Evolutionary conservation across 1,140 invertebrate genomes (phyloP).

Genomic region (Teleopsis dalmanni): DNA sequence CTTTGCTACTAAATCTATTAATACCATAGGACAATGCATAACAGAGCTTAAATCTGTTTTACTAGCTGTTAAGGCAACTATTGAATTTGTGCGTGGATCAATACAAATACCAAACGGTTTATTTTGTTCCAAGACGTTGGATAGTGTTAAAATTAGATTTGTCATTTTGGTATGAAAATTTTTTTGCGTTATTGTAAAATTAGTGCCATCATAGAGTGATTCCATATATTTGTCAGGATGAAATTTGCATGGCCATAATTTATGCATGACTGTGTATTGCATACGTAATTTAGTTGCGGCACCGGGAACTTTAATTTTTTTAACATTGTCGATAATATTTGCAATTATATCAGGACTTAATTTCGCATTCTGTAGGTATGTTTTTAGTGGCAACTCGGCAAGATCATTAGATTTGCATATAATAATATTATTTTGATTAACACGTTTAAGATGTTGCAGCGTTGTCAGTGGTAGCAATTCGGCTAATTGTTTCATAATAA

Average conservation of each 20-base stretch:
- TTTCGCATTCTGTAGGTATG: constrained; percentile 14
- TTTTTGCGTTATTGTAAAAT: constrained; percentile 57
- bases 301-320: constrained; percentile 53
- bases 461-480: constrained; percentile 48
- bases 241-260: constrained; percentile 79
- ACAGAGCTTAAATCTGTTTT: constrained; percentile 58
- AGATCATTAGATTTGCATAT: constrained; percentile 45
- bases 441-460: constrained; percentile 67
- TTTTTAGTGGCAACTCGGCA: constrained; percentile 10
- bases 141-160: constrained; percentile 19
- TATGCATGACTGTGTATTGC: constrained; percentile 58
- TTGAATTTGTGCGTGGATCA: constrained; percentile 54
- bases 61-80: constrained; percentile 62
- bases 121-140: constrained; percentile 26
- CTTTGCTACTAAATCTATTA: constrained; percentile 74
- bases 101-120: constrained; percentile 56
- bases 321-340: constrained; percentile 45
- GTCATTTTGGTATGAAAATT: constrained; percentile 57
- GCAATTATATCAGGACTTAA: constrained; percentile 21
- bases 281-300: constrained; percentile 54
- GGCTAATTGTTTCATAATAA: constrained; percentile 53
- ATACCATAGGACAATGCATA: constrained; percentile 78
- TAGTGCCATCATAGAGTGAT: constrained; percentile 51
- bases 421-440: constrained; percentile 54
- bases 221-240: constrained; percentile 68